Conservation (phyloP, 1,140 invertebrate species). For the Wiebesia pumilae region DNA sequence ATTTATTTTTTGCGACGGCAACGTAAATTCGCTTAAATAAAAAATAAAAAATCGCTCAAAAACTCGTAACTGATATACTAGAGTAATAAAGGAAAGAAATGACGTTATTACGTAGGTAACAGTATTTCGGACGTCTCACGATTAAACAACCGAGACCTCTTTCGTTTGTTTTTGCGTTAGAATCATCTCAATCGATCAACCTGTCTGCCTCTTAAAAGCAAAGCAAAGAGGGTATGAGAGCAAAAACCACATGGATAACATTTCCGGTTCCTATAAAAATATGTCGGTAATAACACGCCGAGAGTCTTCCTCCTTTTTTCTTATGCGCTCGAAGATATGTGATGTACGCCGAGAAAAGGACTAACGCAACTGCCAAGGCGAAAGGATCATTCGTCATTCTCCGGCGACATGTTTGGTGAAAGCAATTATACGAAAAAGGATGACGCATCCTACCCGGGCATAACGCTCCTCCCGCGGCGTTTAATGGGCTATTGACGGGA, state of each 20-base stretch:
- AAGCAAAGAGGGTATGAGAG: not conserved
- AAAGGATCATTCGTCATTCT: slow-evolving; percentile 39
- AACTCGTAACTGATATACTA: slow-evolving; percentile 36
- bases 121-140: not conserved
- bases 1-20: not conserved
- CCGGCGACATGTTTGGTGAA: slow-evolving; percentile 37
- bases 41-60: not conserved
- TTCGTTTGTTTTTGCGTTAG: not conserved
- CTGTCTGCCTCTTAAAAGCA: not conserved
- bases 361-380: not conserved
- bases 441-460: not conserved
- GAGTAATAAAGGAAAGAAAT: slow-evolving; percentile 33
- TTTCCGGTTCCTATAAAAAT: slow-evolving; percentile 56
- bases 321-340: not conserved
- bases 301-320: not conserved
- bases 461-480: not conserved
- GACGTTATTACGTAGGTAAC: slow-evolving; percentile 42
- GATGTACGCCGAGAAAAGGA: not conserved
- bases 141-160: not conserved
- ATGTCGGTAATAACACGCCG: not conserved
- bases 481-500: slow-evolving; percentile 24
- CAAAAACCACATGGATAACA: slow-evolving; percentile 37
- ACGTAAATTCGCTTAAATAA: not conserved
- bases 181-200: slow-evolving; percentile 38
- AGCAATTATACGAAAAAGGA: slow-evolving; percentile 43